Conservation (phyloP, 2,113 vertebrate species). For the Egretta garzetta region DNA sequence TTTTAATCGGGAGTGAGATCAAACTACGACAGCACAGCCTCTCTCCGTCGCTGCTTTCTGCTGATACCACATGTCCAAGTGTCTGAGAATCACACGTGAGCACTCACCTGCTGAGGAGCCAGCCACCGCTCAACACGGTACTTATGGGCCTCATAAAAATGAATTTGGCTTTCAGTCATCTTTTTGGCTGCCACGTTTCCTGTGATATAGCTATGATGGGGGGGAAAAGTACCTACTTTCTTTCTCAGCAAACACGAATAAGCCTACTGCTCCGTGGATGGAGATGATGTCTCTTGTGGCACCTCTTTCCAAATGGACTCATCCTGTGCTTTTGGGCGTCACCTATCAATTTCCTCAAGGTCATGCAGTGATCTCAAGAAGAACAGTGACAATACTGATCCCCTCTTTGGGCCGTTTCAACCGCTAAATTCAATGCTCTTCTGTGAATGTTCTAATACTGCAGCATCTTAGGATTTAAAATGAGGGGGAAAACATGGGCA, state of each 20-base stretch:
- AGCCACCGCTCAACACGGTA: neutral
- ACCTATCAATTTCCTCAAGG: neutral
- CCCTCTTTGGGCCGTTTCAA: neutral
- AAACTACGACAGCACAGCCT: neutral
- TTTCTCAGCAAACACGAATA: neutral
- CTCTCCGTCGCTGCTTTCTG: neutral
- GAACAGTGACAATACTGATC: neutral
- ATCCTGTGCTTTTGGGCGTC: neutral
- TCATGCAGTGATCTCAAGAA: neutral
- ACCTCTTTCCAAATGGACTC: neutral
- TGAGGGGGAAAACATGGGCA: neutral
- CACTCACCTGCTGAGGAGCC: fast-evolving
- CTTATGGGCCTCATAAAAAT: neutral
- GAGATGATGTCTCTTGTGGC: neutral
- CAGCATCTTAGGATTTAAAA: neutral
- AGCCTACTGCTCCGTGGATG: neutral
- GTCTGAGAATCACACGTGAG: neutral
- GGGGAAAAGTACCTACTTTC: neutral
- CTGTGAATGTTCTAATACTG: neutral
- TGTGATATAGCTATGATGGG: neutral
- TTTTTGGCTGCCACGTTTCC: neutral
- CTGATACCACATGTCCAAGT: fast-evolving
- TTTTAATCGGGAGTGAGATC: neutral
- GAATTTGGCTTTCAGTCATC: neutral
- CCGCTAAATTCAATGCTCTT: neutral